Percentiles rank a stretch among this genome's conserved stretches.
phyloP scores from a whole-genome alignment of 2,113 vertebrate species.

The Phodopus roborovskii region DNA sequence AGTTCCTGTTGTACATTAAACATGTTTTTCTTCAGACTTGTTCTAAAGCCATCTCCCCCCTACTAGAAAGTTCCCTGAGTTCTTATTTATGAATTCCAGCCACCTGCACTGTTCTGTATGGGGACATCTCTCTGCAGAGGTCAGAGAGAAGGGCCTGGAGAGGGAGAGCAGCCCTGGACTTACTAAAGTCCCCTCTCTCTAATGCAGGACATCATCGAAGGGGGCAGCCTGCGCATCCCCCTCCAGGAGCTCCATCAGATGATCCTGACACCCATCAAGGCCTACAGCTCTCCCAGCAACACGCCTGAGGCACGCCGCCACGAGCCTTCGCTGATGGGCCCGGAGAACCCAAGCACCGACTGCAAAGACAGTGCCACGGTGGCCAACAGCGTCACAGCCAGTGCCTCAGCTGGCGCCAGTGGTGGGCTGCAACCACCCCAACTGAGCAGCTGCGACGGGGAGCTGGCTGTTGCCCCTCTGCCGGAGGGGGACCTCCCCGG shows the following conservation, averaged over 20 bases:
- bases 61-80: not conserved
- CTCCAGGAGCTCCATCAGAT: conserved; percentile 99
- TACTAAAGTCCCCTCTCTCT: not conserved
- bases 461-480: conserved; percentile 89
- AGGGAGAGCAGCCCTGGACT: not conserved
- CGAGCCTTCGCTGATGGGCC: conserved; percentile 88
- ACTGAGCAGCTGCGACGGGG: conserved; percentile 91
- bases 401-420: conserved; percentile 47
- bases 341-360: conserved; percentile 88
- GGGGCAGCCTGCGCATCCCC: conserved; percentile 93
- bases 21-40: not conserved
- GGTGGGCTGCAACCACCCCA: conserved; percentile 89
- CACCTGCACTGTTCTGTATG: not conserved
- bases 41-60: not conserved
- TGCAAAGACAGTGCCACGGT: conserved; percentile 82
- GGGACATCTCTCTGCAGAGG: not conserved
- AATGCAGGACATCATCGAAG: conserved; percentile 95
- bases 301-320: conserved; percentile 82
- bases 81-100: not conserved
- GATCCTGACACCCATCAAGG: conserved; percentile 98
- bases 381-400: not conserved
- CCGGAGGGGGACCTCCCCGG: conserved; percentile 95
- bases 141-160: not conserved
- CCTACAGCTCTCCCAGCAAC: conserved; percentile 86
- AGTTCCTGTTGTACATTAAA: not conserved